Conservation (phyloP, 2,113 vertebrate genomes). For the Pardalotus punctatus region DNA sequence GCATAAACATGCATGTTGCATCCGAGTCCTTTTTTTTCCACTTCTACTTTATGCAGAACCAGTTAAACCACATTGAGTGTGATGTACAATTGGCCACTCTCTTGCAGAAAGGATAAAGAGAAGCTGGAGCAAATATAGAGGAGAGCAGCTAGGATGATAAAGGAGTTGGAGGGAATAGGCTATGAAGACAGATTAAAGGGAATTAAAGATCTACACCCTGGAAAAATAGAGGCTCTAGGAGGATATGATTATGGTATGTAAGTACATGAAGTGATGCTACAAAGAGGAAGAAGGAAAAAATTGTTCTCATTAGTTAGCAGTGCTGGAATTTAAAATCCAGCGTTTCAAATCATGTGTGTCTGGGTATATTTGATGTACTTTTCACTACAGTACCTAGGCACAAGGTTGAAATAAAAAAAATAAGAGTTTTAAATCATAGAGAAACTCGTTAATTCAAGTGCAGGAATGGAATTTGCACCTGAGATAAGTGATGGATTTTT, state of each 20-base stretch:
- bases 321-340: conserved; percentile 61
- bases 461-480: not conserved
- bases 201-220: conserved; percentile 48
- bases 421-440: conserved; percentile 29
- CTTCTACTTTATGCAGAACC: conserved; percentile 22
- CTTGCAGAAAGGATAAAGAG: conserved; percentile 21
- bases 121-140: conserved; percentile 25
- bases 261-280: conserved; percentile 68
- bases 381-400: conserved; percentile 4
- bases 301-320: conserved; percentile 68
- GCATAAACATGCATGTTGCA: conserved; percentile 33
- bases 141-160: conserved; percentile 20
- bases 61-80: conserved; percentile 40
- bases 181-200: conserved; percentile 59
- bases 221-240: conserved; percentile 28
- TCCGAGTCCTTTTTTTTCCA: not conserved
- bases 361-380: conserved; percentile 60
- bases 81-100: conserved; percentile 37
- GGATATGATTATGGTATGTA: conserved; percentile 65
- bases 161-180: conserved; percentile 37
- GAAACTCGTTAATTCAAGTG: conserved; percentile 45
- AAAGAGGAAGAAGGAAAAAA: conserved; percentile 64
- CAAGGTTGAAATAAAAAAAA: conserved; percentile 37
- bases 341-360: conserved; percentile 42
- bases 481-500: not conserved